Base-by-base conservation (phyloP, 2,888 invertebrate species). In the Rhagophthalmus giganteus region DNA sequence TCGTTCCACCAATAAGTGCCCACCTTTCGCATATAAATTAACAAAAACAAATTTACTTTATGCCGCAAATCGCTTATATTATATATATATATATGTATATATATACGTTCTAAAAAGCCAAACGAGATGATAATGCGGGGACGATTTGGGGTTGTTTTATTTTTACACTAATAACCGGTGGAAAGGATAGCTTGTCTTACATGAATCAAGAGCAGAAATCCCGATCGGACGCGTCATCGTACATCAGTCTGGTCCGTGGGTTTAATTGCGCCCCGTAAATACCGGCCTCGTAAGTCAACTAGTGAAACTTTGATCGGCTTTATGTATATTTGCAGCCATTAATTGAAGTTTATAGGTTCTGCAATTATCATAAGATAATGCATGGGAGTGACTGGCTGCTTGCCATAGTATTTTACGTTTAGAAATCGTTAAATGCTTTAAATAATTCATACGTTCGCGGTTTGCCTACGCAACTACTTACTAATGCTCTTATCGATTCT, bases 321-420 rank as follows among this genome's bases (percentile, higher is more conserved):
- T 72, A 73, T 72, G 71, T 71, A 72, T 72, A 72, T 72, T 72
- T 68, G 70, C 68, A 61, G 69, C 72, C 74, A 74, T 74, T 74
- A 74, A 74, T 74, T 73, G 72, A 71, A 73, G 73, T 74, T 74
- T 74, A 74, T 74, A 72, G 73, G 72, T 69, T 67, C 66, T 66
- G 73, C 72, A 74, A 73, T 74, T 73, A 73, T 73, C 72, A 73
- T 73, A 73, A 73, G 74, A 74, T 74, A 73, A 73, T 73, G 66
- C 69, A 68, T 67, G 67, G 72, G 70, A 71, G 70, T 71, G 71
- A 71, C 70, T 69, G 70, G 63, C 65, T 64, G 60, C 65, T 59
- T 57, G 59, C 57, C 31, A 42, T 46, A 37, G 46, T 59, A 55
- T 49, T 46, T 54, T 59, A 51, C 38, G 47, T 51, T 48, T 37